A percentile compares a stretch with the other conserved stretches of the same genome.
Evolutionary conservation across 2,113 vertebrate genomes (phyloP).

Genomic region (Petromus typicus): DNA sequence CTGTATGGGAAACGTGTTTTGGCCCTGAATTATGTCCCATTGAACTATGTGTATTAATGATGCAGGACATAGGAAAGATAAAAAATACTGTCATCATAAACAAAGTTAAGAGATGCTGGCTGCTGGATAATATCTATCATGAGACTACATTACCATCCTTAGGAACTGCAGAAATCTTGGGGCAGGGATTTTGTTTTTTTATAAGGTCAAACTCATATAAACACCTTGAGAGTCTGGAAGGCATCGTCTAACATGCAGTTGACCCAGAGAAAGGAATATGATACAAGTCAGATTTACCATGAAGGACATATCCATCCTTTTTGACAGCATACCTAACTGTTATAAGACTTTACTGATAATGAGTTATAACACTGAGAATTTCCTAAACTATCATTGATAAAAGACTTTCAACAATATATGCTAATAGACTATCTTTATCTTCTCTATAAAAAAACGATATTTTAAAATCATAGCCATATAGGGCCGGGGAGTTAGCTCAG

Average conservation of each 20-base stretch:
- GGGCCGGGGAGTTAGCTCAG: too few relatives aligned
- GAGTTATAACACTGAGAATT: not conserved
- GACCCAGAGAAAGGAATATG: not conserved
- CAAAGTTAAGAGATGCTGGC: not conserved
- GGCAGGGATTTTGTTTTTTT: not conserved
- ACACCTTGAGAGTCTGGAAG: not conserved
- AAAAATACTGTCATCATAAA: not conserved
- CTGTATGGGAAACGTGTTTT: not conserved
- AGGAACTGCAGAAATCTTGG: not conserved
- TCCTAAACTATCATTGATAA: not conserved
- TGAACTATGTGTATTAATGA: not conserved
- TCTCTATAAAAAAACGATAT: not conserved
- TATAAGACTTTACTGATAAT: not conserved
- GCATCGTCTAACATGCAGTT: not conserved
- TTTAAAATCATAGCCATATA: not conserved
- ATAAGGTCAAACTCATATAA: not conserved
- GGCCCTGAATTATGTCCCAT: not conserved
- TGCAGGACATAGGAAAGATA: not conserved
- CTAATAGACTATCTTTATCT: not conserved
- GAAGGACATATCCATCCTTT: not conserved
- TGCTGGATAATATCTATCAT: not conserved
- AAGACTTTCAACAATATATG: not conserved
- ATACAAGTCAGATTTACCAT: not conserved
- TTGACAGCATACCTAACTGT: not conserved
- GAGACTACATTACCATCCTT: not conserved